phyloP scores from a whole-genome alignment of 2,113 vertebrate genomes.

The Amblyopsis rosae region DNA sequence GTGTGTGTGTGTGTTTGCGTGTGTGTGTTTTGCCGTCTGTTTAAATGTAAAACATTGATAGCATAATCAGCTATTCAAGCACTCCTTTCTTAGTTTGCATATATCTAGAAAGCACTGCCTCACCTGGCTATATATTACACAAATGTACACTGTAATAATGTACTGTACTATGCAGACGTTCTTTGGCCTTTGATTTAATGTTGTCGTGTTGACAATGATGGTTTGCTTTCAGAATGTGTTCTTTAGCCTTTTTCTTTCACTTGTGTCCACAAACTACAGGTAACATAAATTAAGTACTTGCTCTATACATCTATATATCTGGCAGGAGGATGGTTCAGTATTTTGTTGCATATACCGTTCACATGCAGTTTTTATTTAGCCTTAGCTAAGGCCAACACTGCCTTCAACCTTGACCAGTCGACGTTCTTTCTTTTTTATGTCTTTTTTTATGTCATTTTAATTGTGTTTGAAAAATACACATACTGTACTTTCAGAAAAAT shows the following conservation, averaged over 20 bases:
- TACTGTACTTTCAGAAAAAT: conserved; percentile 28
- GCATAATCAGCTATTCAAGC: not conserved
- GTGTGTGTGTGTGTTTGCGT: not conserved
- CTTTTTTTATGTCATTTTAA: conserved; percentile 28
- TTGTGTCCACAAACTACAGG: not conserved
- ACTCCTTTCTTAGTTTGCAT: not conserved
- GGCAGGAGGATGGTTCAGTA: conserved; percentile 8
- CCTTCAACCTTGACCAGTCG: conserved; percentile 18
- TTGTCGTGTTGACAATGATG: not conserved
- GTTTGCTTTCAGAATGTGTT: conserved; percentile 8
- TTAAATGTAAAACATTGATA: not conserved
- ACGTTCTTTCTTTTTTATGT: conserved; percentile 16
- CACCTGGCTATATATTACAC: conserved; percentile 7
- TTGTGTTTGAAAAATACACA: conserved; percentile 42
- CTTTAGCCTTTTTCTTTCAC: not conserved
- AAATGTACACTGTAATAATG: conserved; percentile 10
- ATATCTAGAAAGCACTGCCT: conserved; percentile 16
- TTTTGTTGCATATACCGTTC: not conserved
- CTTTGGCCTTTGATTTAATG: conserved; percentile 5
- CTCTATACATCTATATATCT: conserved; percentile 18
- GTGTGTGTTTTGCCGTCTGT: conserved; percentile 3
- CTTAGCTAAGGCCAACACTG: conserved; percentile 38
- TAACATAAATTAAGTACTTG: conserved; percentile 7
- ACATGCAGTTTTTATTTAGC: not conserved
- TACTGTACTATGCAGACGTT: conserved; percentile 25